A percentile compares a stretch with the other conserved stretches of the same genome.
These are phyloP conservation scores for Cerceris rybyensis DNA, from an alignment of 2,888 invertebrate species.

Conservation along the genomic window DNA sequence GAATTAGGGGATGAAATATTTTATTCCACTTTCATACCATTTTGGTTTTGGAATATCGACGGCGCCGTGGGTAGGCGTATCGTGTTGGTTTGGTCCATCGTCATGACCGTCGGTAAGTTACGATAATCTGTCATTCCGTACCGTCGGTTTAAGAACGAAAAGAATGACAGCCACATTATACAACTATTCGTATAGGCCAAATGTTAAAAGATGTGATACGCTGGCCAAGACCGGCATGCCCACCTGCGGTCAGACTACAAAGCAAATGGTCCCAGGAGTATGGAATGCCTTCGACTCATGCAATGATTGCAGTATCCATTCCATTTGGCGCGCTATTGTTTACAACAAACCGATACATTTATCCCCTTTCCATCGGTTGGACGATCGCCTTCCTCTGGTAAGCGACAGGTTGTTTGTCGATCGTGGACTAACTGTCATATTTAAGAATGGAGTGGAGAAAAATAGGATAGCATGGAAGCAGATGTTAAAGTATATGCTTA, in stretches of 20 bases:
- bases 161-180: neutral
- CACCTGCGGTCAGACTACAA: constrained; percentile 92
- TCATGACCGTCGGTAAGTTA: constrained; percentile 91
- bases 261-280: constrained; percentile 95
- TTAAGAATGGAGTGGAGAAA: neutral
- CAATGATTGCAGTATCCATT: constrained; percentile 94
- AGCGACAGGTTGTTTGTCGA: constrained; percentile 26
- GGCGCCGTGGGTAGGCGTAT: constrained; percentile 92
- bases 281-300: constrained; percentile 98
- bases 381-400: constrained; percentile 85
- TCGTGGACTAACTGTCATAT: neutral
- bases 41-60: constrained; percentile 97
- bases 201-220: constrained; percentile 93
- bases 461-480: neutral
- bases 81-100: constrained; percentile 90
- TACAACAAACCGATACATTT: constrained; percentile 91
- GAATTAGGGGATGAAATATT: constrained; percentile 95
- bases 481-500: constrained; percentile 8
- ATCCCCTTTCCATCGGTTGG: constrained; percentile 85
- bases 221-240: constrained; percentile 92
- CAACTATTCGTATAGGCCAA: constrained; percentile 85
- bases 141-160: neutral
- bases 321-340: constrained; percentile 93
- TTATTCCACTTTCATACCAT: constrained; percentile 95
- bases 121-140: constrained; percentile 10